Evolutionary conservation across 2,888 invertebrate genomes (phyloP).

Genomic region (Sinodicranocentrus sp.): DNA sequence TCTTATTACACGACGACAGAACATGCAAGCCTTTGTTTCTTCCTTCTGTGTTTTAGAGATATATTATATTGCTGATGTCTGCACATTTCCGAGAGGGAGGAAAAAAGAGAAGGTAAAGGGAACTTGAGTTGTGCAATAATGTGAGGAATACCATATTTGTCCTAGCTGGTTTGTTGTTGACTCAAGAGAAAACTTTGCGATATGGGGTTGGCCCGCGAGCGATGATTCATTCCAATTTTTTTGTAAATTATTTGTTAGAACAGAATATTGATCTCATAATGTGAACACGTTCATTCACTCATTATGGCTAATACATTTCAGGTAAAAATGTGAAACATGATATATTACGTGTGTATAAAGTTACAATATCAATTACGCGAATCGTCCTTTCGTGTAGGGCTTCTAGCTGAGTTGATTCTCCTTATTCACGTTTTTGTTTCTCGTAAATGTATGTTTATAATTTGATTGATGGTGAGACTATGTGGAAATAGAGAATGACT

Average conservation of each 20-base stretch:
- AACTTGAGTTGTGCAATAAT: background rate
- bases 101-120: too few species aligned
- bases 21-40: background rate
- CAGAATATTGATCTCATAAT: too few species aligned
- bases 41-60: background rate
- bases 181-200: constrained; percentile 9
- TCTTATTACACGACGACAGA: background rate
- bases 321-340: too few species aligned
- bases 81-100: too few species aligned
- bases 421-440: constrained; percentile 6
- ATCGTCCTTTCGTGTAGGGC: too few species aligned
- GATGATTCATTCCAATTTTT: background rate
- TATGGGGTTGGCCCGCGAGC: too few species aligned
- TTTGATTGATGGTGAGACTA: constrained; percentile 6
- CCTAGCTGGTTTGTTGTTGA: background rate
- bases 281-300: too few species aligned
- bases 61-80: background rate
- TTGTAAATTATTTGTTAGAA: too few species aligned
- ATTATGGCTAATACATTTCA: too few species aligned
- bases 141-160: background rate
- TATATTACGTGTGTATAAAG: too few species aligned
- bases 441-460: background rate
- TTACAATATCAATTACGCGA: too few species aligned
- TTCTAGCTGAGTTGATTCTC: too few species aligned
- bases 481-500: constrained; percentile 11